Percentiles rank a stretch among this genome's conserved stretches.
phyloP scores from a whole-genome alignment of 2,113 vertebrate species.

The Silurus asotus region DNA sequence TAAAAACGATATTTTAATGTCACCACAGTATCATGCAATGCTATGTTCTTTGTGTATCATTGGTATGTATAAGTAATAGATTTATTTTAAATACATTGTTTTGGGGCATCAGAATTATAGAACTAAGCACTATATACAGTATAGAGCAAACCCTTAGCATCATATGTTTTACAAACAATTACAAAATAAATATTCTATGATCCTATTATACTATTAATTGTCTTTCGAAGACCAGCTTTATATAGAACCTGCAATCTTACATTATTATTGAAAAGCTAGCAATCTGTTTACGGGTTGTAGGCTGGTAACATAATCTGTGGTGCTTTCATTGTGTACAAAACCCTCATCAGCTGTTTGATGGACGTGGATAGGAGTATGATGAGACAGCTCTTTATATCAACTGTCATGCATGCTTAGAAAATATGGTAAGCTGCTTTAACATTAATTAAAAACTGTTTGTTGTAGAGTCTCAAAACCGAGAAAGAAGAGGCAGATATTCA shows the following conservation, averaged over 20 bases:
- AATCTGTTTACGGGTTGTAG: neutral
- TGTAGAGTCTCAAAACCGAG: neutral
- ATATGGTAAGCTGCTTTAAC: neutral
- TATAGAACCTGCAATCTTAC: neutral
- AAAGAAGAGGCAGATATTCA: neutral
- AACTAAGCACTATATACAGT: neutral
- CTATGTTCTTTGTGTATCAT: neutral
- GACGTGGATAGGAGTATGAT: neutral
- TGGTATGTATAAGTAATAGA: neutral
- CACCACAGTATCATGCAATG: neutral
- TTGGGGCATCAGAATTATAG: neutral
- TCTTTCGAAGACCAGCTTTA: neutral
- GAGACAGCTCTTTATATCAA: slow-evolving; percentile 7
- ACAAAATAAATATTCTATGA: neutral
- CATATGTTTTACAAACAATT: neutral
- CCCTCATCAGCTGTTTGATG: slow-evolving; percentile 12
- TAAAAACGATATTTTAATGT: no score
- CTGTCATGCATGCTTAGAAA: neutral
- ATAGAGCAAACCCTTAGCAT: no score
- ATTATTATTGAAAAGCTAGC: neutral
- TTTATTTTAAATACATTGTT: neutral
- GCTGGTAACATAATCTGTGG: neutral
- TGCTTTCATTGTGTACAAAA: neutral
- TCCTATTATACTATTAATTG: neutral
- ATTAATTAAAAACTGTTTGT: neutral